Conservation (phyloP, 2,113 vertebrate genomes). For the Pygathrix nemaeus region DNA sequence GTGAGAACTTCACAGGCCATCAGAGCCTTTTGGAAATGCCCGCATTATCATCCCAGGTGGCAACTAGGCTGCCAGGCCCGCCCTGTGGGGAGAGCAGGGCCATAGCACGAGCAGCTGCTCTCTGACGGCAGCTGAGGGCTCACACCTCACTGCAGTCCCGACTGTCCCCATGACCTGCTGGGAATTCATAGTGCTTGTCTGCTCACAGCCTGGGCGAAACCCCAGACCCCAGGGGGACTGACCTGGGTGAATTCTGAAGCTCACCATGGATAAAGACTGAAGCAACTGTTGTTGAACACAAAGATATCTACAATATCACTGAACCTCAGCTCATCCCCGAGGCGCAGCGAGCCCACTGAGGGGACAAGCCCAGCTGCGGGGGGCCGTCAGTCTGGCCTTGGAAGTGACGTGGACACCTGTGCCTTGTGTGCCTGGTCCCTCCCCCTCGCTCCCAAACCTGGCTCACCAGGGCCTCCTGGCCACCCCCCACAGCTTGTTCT, state of each 20-base stretch:
- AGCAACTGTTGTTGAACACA: not conserved
- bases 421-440: too few species aligned
- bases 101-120: not conserved
- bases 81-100: not conserved
- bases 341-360: accelerated
- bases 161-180: not conserved
- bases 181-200: not conserved
- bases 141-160: not conserved
- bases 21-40: conserved; percentile 29
- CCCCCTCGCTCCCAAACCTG: too few species aligned
- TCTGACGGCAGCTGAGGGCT: not conserved
- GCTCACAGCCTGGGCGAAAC: not conserved
- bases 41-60: not conserved
- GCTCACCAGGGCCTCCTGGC: not conserved
- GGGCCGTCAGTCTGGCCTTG: not conserved
- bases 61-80: not conserved
- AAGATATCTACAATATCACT: not conserved
- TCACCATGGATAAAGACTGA: not conserved
- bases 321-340: not conserved
- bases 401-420: too few species aligned
- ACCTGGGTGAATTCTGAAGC: not conserved
- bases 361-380: not conserved
- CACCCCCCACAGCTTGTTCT: not conserved
- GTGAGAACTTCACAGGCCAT: conserved; percentile 17
- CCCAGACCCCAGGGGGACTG: not conserved